Evolutionary conservation across 2,888 invertebrate species (phyloP), one percentile per base, ranked within the genome.

Genomic region (Rhabditophanes sp.): DNA sequence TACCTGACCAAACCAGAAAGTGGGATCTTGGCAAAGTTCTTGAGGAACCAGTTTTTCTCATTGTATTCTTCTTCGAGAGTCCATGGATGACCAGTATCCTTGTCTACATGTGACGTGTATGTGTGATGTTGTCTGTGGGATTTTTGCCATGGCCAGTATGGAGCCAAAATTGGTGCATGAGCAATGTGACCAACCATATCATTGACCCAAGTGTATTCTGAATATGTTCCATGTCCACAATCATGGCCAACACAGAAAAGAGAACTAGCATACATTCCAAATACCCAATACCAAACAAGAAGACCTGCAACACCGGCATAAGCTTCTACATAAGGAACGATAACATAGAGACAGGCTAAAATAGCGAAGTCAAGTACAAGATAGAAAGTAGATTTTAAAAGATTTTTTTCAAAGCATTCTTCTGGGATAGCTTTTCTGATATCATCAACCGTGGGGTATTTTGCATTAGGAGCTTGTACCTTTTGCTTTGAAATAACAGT

Each of bases 331-430:
- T 43, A 42, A 8, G 54, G 54, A 7, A 58, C 41, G 17, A 39
- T 37, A 24, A 41, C 30, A 35, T 59, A 58, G 16, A 58, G 42
- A 23, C 29, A 46, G 25, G 38, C 43, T 20, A 58, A 39, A 27
- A 58, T 35, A 16, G 42, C 23, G 29, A 42, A 53, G 35, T 58
- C 58, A 30, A 48, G 41, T 3, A 41, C 29, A 37, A 58, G 35
- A 37, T 54, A 58, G 36, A 43, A 45, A 18, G 49, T 26, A 19
- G 57, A 60, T 20, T 33, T 45, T 20, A 41, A 18, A 1, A 50
- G 44, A 26, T 45, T 45, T 43, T 61, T 61, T 32, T 55, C 55
- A 35, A 61, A 60, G 29, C 60, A 60, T 31, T 61, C 42, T 26
- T 42, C 38, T 9, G 60, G 60, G 24, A 60, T 54, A 4, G 55